Evolutionary conservation across 1,140 invertebrate species (phyloP), one percentile per base, ranked within the genome.

Genomic region (Semibalanus balanoides): DNA sequence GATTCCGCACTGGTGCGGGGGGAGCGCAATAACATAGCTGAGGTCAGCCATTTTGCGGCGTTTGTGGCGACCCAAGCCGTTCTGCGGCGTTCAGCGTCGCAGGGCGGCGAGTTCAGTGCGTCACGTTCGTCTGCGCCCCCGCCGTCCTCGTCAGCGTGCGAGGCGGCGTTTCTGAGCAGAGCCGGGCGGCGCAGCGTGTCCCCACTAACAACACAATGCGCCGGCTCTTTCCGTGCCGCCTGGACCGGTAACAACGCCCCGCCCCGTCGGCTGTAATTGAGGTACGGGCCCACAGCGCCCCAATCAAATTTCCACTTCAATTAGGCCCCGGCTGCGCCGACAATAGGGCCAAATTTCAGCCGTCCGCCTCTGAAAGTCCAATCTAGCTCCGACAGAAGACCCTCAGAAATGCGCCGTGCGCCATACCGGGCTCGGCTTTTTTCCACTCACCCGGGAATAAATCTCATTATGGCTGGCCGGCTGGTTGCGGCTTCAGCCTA

Each of bases 231-330:
- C 17, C 35, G 35, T 40, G 35, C 35, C 51, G 22, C 51, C 22
- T 11, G 11, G 9, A 22, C 11, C 11, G 51, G 1, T 3, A 64
- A 11, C 22, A 64, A 7, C 14, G 1, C 51, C 14, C 3, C 51
- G 22, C 51, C 14, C 9, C 51, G 51, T 25, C 22, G 22, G 14
- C 22, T 3, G 51, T 64, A 64, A 64, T 64, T 64, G 51, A 64
- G 22, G 51, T 64, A 64, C 51, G 22, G 51, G 11, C 22, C 51
- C 22, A 19, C 51, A 64, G 51, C 51, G 22, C 51, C 51, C 51
- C 51, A 64, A 64, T 64, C 51, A 64, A 64, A 64, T 64, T 64
- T 64, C 51, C 51, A 64, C 51, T 64, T 64, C 51, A 64, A 64
- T 64, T 64, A 64, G 51, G 51, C 22, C 51, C 51, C 11, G 51